Evolutionary conservation across 64 coral and sea anemone species (phyloP).

Genomic region (Hydrozoanthus tunicans): DNA sequence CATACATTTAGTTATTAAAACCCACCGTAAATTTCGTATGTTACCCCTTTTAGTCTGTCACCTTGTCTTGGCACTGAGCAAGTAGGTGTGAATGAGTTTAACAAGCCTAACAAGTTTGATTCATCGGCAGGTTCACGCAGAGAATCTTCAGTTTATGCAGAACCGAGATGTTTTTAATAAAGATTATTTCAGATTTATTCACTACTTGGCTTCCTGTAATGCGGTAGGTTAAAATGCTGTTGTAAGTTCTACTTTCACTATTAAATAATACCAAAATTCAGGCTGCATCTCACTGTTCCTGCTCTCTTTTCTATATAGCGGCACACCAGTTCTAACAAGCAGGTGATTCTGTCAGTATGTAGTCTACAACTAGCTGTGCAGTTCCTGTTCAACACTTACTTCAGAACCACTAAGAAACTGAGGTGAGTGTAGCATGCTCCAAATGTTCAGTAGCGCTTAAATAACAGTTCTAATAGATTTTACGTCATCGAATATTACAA

Average conservation of each 20-base stretch:
- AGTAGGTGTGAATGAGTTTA: too few relatives aligned
- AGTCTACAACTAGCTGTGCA: conserved; percentile 86
- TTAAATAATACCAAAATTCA: too few relatives aligned
- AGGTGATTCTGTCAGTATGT: conserved; percentile 72
- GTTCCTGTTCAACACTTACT: conserved; percentile 92
- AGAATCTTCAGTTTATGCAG: conserved; percentile 97
- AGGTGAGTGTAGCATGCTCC: conserved; percentile 49
- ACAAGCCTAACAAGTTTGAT: not conserved
- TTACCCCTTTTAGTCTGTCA: too few relatives aligned
- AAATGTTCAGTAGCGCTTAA: too few relatives aligned
- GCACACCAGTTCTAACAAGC: conserved; percentile 66
- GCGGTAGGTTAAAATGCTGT: not conserved
- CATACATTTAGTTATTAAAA: too few relatives aligned
- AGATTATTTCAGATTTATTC: conserved; percentile 89
- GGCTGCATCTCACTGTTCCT: not conserved
- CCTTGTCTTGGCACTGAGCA: not conserved
- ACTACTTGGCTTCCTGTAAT: conserved; percentile 84
- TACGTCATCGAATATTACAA: too few relatives aligned
- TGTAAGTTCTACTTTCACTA: too few relatives aligned
- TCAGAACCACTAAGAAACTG: conserved; percentile 90
- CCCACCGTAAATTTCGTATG: too few relatives aligned
- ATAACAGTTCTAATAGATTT: too few relatives aligned
- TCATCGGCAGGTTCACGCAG: conserved; percentile 71
- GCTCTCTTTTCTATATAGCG: conserved; percentile 23
- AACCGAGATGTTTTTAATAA: conserved; percentile 90